phyloP scores from a whole-genome alignment of 2,888 invertebrate species.

The Thumatha senex region DNA sequence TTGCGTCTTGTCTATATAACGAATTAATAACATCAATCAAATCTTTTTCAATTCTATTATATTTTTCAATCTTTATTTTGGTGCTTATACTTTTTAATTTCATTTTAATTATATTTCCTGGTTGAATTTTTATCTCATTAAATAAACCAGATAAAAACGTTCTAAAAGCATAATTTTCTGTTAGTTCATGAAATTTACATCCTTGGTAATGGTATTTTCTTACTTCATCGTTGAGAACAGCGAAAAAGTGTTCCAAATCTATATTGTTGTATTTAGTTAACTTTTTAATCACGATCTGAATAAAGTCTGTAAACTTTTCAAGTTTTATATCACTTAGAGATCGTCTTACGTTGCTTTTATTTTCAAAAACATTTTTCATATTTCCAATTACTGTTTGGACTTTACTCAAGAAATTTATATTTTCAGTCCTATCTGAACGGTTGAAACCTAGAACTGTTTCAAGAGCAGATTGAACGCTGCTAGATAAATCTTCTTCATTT shows the following conservation, averaged over 20 bases:
- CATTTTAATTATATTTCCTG: constrained; percentile 29
- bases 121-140: constrained; percentile 23
- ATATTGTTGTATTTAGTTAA: constrained; percentile 42
- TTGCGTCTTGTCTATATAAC: constrained; percentile 37
- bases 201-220: constrained; percentile 45
- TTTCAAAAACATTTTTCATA: constrained; percentile 7
- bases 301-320: constrained; percentile 45
- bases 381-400: constrained; percentile 13
- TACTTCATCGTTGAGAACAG: constrained; percentile 41
- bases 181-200: constrained; percentile 43
- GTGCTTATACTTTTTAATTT: constrained; percentile 23
- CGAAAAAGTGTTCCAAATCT: constrained; percentile 42
- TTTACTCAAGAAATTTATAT: constrained; percentile 7
- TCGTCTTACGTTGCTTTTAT: neutral
- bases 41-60: constrained; percentile 12
- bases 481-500: neutral
- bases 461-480: neutral
- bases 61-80: constrained; percentile 22
- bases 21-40: constrained; percentile 45
- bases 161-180: constrained; percentile 33
- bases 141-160: constrained; percentile 39
- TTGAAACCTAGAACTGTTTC: neutral
- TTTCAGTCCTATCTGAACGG: neutral
- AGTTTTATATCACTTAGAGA: neutral
- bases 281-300: constrained; percentile 31